Base-by-base conservation (phyloP, 2,888 invertebrate genomes). In the Abscondita cerata region DNA sequence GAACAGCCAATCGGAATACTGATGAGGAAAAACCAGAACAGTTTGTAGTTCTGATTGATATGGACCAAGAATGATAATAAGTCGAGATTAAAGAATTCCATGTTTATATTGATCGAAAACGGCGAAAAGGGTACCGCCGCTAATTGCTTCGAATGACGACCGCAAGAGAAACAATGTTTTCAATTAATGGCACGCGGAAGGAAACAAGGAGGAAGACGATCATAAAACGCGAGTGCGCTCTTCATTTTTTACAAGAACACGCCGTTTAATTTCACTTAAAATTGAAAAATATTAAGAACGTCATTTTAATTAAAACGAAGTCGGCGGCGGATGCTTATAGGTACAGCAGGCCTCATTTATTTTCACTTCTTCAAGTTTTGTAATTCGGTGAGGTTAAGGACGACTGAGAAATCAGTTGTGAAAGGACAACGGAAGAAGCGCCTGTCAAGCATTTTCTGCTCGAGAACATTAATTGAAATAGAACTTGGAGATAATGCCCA, bases 231-330 rank as follows among this genome's bases (percentile, higher is more conserved):
- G 73, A 75, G 72, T 74, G 75, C 72, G 72, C 73, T 70, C 71
- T 72, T 64, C 69, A 69, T 74, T 73, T 72, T 74, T 72, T 64
- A 62, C 65, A 64, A 68, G 69, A 70, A 73, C 70, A 69, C 68
- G 74, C 75, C 75, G 72, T 77, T 77, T 77, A 77, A 78, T 78
- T 78, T 73, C 73, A 72, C 73, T 68, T 72, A 72, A 75, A 78
- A 78, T 77, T 78, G 76, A 77, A 78, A 79, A 78, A 78, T 78
- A 78, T 78, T 77, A 77, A 77, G 76, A 76, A 74, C 75, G 75
- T 73, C 76, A 73, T 78, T 78, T 78, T 78, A 78, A 78, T 78
- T 78, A 78, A 78, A 78, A 68, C 68, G 67, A 70, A 75, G 73
- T 72, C 72, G 73, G 68, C 71, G 61, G 72, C 69, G 71, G 72